Evolutionary conservation across 2,888 invertebrate species (phyloP).

Genomic region (Opisthograptis luteolata): DNA sequence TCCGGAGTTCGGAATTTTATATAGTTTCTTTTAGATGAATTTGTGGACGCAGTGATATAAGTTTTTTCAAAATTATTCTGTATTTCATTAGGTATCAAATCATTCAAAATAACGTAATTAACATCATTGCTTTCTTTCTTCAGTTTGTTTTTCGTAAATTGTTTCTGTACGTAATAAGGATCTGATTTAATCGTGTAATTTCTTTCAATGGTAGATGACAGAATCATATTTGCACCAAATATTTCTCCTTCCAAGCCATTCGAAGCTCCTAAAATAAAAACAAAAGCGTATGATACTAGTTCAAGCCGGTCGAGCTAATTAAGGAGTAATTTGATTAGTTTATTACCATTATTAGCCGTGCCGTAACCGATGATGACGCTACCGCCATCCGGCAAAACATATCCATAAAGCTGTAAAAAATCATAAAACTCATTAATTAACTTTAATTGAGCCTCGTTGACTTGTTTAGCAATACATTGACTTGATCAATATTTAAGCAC

Average conservation of each 20-base stretch:
- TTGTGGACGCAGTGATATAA: slow-evolving; percentile 32
- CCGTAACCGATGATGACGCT: slow-evolving; percentile 89
- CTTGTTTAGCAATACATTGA: slow-evolving; percentile 5
- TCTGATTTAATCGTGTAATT: slow-evolving; percentile 59
- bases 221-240: slow-evolving; percentile 86
- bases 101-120: slow-evolving; percentile 62
- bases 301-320: background rate
- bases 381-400: slow-evolving; percentile 84
- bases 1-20: slow-evolving; percentile 52
- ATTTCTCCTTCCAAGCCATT: slow-evolving; percentile 88
- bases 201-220: slow-evolving; percentile 82
- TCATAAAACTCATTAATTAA: background rate
- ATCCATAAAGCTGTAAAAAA: slow-evolving; percentile 82
- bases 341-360: slow-evolving; percentile 85
- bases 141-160: slow-evolving; percentile 59
- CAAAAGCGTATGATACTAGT: background rate
- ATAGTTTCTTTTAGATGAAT: slow-evolving; percentile 45
- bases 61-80: slow-evolving; percentile 55
- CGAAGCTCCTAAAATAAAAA: slow-evolving; percentile 71
- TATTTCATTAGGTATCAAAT: slow-evolving; percentile 58
- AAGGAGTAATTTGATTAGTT: background rate
- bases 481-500: slow-evolving; percentile 15
- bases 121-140: slow-evolving; percentile 45
- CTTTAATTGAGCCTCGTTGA: slow-evolving; percentile 1
- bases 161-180: slow-evolving; percentile 57